phyloP scores from a whole-genome alignment of 2,888 invertebrate genomes.

The Sepiola atlantica region DNA sequence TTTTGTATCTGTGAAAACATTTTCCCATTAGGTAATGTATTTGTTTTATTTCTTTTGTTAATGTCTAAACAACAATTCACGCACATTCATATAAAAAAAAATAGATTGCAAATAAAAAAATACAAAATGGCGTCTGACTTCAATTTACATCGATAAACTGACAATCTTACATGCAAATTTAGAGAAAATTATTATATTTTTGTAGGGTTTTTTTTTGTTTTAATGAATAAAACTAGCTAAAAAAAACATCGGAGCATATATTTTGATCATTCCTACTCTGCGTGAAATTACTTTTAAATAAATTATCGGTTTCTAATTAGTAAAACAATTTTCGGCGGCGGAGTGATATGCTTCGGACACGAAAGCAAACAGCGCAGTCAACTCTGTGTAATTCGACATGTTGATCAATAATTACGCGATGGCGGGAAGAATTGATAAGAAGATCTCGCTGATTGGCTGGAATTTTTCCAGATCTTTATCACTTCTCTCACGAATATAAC shows the following conservation, averaged over 20 bases:
- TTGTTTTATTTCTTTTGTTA: background rate
- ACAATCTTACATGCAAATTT: background rate
- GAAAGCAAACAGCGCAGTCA: background rate
- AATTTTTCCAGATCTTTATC: background rate
- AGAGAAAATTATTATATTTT: background rate
- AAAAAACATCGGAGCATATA: background rate
- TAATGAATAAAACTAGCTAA: background rate
- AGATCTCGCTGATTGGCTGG: background rate
- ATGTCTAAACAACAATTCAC: background rate
- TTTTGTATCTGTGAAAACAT: background rate
- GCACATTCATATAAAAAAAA: background rate
- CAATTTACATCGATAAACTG: background rate
- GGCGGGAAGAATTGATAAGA: background rate
- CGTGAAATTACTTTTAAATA: background rate
- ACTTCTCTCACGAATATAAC: background rate
- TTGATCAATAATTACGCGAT: background rate
- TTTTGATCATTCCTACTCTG: background rate
- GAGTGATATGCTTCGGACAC: background rate
- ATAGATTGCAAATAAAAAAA: slow-evolving; percentile 7
- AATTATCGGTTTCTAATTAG: background rate
- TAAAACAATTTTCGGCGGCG: background rate
- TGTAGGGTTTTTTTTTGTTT: background rate
- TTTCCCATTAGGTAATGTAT: background rate
- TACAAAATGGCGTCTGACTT: background rate
- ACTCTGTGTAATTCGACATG: background rate